A percentile compares a stretch with the other conserved stretches of the same genome.
Conservation (phyloP, 2,113 vertebrate genomes). For the Okapia johnstoni region DNA sequence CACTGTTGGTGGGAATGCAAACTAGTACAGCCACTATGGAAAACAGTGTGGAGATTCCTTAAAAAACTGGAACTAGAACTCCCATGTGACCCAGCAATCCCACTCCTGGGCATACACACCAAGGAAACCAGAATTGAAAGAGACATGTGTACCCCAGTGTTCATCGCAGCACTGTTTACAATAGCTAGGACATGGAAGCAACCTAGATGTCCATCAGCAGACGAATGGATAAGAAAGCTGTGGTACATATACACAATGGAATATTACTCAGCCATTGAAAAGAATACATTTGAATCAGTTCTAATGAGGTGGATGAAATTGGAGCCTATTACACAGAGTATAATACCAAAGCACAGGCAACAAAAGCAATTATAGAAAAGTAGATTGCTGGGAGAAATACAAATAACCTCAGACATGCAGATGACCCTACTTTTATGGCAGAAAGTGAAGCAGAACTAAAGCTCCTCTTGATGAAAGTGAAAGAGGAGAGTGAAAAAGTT, state of each 20-base stretch:
- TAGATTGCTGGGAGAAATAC: neutral
- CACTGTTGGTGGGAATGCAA: neutral
- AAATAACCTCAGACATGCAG: neutral
- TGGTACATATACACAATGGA: neutral
- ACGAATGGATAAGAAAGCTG: neutral
- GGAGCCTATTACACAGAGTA: neutral
- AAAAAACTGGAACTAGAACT: neutral
- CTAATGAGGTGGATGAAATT: neutral
- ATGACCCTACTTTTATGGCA: neutral
- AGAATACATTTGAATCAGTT: neutral
- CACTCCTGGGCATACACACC: neutral
- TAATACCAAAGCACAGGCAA: neutral
- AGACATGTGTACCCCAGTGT: neutral
- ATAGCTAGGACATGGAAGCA: accelerated
- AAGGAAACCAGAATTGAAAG: neutral
- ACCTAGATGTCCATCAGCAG: accelerated
- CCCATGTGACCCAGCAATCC: neutral
- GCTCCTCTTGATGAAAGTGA: neutral
- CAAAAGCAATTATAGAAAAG: neutral
- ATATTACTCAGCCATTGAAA: neutral
- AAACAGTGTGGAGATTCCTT: neutral
- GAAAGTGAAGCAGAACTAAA: neutral
- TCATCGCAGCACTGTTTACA: neutral
- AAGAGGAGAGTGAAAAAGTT: neutral
- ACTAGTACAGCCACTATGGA: neutral